Evolutionary conservation across 2,797 vertebrate species (phyloP).

Genomic region (Ptychadena robeensis): DNA sequence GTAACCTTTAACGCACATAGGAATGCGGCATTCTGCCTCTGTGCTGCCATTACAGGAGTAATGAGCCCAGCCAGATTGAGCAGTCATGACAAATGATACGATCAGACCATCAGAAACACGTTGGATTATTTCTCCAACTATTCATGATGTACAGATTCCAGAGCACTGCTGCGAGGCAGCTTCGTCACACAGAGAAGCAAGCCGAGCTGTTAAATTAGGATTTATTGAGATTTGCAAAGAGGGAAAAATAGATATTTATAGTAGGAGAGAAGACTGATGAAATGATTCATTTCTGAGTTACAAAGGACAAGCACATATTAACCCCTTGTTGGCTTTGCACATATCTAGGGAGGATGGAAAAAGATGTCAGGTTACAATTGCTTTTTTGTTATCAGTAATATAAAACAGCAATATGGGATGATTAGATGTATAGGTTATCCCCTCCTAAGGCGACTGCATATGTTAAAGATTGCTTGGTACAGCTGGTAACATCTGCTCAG

Average conservation of each 20-base stretch:
- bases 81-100: slow-evolving; percentile 60
- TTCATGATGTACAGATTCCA: slow-evolving; percentile 51
- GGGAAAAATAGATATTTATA: slow-evolving; percentile 59
- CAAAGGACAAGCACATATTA: slow-evolving; percentile 28
- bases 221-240: slow-evolving; percentile 58
- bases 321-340: slow-evolving; percentile 4
- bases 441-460: neutral
- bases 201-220: slow-evolving; percentile 57
- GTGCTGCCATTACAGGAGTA: slow-evolving; percentile 51
- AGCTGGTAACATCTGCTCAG: neutral
- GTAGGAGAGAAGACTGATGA: slow-evolving; percentile 41
- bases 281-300: slow-evolving; percentile 51
- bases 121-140: slow-evolving; percentile 58
- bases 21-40: slow-evolving; percentile 25
- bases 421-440: neutral
- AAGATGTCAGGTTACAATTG: neutral
- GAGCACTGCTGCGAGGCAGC: slow-evolving; percentile 54
- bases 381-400: neutral
- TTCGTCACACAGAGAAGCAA: slow-evolving; percentile 51
- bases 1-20: slow-evolving; percentile 37
- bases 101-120: slow-evolving; percentile 54
- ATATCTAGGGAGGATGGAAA: neutral
- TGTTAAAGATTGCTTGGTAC: neutral
- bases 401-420: neutral
- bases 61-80: slow-evolving; percentile 60